Evolutionary conservation across 1,140 invertebrate species (phyloP), one percentile per base, ranked within the genome.

Genomic region (Holotrichia oblita): DNA sequence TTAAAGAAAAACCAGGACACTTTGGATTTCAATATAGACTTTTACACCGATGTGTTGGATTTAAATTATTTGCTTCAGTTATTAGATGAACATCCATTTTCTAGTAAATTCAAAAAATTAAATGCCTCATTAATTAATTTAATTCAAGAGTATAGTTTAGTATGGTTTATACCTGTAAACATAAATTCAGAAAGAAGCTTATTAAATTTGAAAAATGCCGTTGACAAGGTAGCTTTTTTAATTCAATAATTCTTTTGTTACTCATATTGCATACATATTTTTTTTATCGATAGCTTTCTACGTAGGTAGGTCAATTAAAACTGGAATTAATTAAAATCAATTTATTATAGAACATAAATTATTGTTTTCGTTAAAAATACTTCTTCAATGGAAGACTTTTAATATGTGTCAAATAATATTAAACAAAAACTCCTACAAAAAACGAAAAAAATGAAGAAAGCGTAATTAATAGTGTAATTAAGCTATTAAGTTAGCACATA

Each of bases 31-130:
- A 94, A 94, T 85, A 88, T 99, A 40, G 97, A 99, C 86, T 99
- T 94, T 89, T 99, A 99, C 86, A 99, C 97, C 40, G 97, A 99
- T 88, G 97, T 99, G 3, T 89, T 99, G 59, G 95, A 99, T 89
- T 89, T 99, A 34, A 92, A 94, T 79, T 97, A 96, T 88, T 88
- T 99, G n/a, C 86, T 99, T 3, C 95, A 98, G 59, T 89, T 92
- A 80, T 87, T 99, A 3, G 93, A 96, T 83, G 88, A 89, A 83
- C 91, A 93, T 84, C 88, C 89, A 3, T 90, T 93, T 80, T 93
- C 92, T 78, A 89, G 89, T 40, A 94, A 93, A 88, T 98, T 95
- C 86, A 95, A 94, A 85, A 97, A 98, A 86, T 86, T 99, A 7
- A 99, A 98, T 88, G 88, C 92, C 82, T 92, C 95, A 40, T 87